phyloP scores from a whole-genome alignment of 2,113 vertebrate species.

The Microcebus jonahi region DNA sequence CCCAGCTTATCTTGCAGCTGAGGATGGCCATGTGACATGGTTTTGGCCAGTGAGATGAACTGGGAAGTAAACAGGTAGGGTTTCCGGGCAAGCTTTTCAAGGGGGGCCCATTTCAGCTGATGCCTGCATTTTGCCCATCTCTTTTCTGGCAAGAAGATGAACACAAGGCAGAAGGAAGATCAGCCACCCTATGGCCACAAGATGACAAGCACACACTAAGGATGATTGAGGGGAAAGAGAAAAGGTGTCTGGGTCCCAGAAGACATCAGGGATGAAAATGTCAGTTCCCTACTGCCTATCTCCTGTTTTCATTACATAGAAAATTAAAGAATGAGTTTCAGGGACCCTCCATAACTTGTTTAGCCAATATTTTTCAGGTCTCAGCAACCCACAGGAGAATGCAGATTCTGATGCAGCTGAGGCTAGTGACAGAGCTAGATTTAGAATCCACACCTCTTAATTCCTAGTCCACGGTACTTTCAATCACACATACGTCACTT shows the following conservation, averaged over 20 bases:
- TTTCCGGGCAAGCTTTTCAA: neutral
- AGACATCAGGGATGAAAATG: neutral
- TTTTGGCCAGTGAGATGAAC: neutral
- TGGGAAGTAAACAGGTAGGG: neutral
- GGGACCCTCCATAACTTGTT: neutral
- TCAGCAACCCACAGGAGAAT: neutral
- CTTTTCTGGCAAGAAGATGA: neutral
- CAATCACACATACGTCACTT: neutral
- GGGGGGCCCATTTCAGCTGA: neutral
- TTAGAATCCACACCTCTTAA: neutral
- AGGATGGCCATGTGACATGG: neutral
- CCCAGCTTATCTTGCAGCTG: neutral
- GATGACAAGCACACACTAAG: neutral
- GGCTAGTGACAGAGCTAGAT: neutral
- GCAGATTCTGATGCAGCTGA: neutral
- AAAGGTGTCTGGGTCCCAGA: neutral
- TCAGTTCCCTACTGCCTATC: neutral
- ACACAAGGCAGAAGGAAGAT: neutral
- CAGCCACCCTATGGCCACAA: neutral
- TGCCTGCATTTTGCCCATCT: neutral
- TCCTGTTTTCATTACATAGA: neutral
- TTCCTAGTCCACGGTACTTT: neutral
- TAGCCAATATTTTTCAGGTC: neutral
- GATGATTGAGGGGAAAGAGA: neutral
- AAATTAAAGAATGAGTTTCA: neutral